Conservation (phyloP, 1,140 invertebrate genomes). For the Eriocheir sinensis region DNA sequence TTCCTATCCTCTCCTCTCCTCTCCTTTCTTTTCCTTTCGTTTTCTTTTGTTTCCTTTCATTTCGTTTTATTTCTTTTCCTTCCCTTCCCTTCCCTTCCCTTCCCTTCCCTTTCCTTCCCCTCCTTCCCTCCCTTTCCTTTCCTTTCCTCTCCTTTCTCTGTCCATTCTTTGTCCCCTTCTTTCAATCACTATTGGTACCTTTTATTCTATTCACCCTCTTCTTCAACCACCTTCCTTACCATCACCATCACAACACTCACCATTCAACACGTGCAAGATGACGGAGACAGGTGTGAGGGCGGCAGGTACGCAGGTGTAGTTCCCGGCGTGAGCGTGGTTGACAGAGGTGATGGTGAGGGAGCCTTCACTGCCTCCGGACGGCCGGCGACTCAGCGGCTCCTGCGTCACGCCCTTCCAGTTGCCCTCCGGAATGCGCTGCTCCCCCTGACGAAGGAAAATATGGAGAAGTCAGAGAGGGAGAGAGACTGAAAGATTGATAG, state of each 20-base stretch:
- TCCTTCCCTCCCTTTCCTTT: neutral
- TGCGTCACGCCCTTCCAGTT: conserved; percentile 56
- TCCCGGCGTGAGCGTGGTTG: conserved; percentile 61
- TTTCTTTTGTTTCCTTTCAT: neutral
- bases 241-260: conserved; percentile 35
- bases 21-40: neutral
- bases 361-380: conserved; percentile 84
- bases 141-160: neutral
- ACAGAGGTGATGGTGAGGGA: conserved; percentile 86
- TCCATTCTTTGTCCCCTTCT: neutral
- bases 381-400: conserved; percentile 83
- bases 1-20: neutral
- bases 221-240: neutral
- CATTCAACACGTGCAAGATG: conserved; percentile 76
- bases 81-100: neutral
- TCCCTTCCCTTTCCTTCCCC: no score
- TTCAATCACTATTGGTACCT: neutral
- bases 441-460: conserved; percentile 30
- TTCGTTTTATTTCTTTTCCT: neutral
- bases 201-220: neutral
- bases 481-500: no score
- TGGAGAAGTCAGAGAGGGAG: no score
- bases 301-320: conserved; percentile 75
- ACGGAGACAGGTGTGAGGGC: conserved; percentile 79
- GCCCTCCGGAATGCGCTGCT: conserved; percentile 53